Evolutionary conservation across 1,140 invertebrate genomes (phyloP).

Genomic region (Panagrolaimus sp.): DNA sequence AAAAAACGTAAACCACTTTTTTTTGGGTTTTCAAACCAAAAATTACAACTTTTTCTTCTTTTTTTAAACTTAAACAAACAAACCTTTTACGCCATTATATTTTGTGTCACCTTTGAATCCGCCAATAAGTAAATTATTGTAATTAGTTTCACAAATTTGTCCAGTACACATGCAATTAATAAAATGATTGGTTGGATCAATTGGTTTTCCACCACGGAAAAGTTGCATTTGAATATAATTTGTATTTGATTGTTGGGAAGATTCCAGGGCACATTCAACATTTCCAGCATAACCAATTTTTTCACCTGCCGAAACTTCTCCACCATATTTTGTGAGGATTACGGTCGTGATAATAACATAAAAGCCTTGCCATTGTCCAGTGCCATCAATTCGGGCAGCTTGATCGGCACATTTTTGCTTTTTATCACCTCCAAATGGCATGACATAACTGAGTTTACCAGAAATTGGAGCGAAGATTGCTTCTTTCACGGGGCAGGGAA

Average conservation of each 20-base stretch:
- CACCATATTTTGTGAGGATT: conserved; percentile 42
- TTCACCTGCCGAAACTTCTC: conserved; percentile 50
- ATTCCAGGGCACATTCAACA: conserved; percentile 27
- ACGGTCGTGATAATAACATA: conserved; percentile 54
- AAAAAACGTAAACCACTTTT: too few relatives aligned
- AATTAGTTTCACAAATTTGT: conserved; percentile 59
- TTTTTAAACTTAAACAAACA: too few relatives aligned
- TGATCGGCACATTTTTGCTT: conserved; percentile 49
- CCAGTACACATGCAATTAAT: conserved; percentile 59
- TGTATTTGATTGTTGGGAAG: conserved; percentile 21
- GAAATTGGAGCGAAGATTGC: conserved; percentile 52
- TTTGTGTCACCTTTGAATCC: conserved; percentile 4
- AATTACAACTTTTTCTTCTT: too few relatives aligned
- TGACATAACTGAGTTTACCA: conserved; percentile 52
- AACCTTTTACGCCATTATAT: conserved; percentile 10
- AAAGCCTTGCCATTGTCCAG: conserved; percentile 58
- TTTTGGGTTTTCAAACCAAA: too few relatives aligned
- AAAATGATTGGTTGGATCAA: conserved; percentile 57
- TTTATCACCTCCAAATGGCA: conserved; percentile 50
- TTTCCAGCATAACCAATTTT: conserved; percentile 46
- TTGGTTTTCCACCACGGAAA: conserved; percentile 41
- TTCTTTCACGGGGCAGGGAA: conserved; percentile 37
- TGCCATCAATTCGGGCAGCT: conserved; percentile 56
- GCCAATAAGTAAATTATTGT: conserved; percentile 48
- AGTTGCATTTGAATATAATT: conserved; percentile 52